These are phyloP conservation scores for Eupleurogrammus muticus DNA, from an alignment of 2,797 vertebrate genomes.

Conservation along the genomic window DNA sequence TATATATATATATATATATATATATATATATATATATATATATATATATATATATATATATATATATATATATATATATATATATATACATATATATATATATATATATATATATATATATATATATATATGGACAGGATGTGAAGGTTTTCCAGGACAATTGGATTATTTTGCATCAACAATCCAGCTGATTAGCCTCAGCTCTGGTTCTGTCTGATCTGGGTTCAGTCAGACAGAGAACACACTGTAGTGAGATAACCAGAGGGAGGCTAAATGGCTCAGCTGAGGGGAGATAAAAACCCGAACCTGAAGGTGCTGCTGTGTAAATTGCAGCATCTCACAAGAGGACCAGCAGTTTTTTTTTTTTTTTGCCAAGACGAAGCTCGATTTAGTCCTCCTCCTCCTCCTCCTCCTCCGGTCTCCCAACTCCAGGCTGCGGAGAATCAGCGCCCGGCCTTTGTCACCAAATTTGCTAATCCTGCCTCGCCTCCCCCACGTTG, in stretches of 20 bases:
- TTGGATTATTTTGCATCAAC: neutral
- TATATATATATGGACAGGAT: neutral
- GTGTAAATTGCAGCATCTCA: slow-evolving; percentile 7
- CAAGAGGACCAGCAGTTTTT: slow-evolving; percentile 10
- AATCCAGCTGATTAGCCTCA: neutral
- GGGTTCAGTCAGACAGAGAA: slow-evolving; percentile 13
- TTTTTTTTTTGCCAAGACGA: slow-evolving; percentile 15
- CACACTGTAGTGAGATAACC: slow-evolving; percentile 6
- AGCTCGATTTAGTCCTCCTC: slow-evolving; percentile 29
- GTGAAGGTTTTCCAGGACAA: neutral
- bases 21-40: neutral
- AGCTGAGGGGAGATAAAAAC: neutral
- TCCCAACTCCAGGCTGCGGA: slow-evolving; percentile 26
- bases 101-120: neutral
- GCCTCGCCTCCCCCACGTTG: slow-evolving; percentile 38
- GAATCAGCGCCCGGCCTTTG: slow-evolving; percentile 30
- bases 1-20: neutral
- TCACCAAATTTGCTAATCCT: slow-evolving; percentile 42
- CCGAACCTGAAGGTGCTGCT: slow-evolving; percentile 11
- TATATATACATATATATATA: neutral
- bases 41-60: neutral
- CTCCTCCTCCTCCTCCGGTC: neutral
- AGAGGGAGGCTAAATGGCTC: neutral
- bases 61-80: neutral
- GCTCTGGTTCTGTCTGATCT: slow-evolving; percentile 6